A percentile compares a stretch with the other conserved stretches of the same genome.
These are phyloP conservation scores for Heterotis niloticus DNA, from an alignment of 2,113 vertebrate species.

Conservation along the genomic window DNA sequence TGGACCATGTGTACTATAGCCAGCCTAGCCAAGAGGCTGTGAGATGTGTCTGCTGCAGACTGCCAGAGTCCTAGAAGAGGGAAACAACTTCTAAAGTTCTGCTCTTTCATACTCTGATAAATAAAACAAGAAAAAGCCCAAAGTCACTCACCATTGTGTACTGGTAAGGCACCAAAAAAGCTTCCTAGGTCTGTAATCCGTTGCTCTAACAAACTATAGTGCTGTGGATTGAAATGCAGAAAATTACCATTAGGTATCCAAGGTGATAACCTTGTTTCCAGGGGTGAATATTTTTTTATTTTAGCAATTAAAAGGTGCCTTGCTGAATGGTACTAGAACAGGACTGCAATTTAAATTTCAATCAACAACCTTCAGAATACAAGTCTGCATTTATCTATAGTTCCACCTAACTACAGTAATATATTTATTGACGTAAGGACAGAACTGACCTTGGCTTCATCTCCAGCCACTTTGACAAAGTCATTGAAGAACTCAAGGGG, in stretches of 20 bases:
- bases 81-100: background rate
- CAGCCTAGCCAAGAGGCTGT: conserved; percentile 51
- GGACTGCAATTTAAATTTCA: too few species aligned
- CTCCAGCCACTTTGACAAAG: conserved; percentile 61
- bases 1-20: conserved; percentile 63
- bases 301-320: too few species aligned
- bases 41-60: conserved; percentile 55
- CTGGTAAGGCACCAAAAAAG: conserved; percentile 55
- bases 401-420: background rate
- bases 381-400: background rate
- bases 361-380: background rate
- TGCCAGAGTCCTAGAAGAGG: conserved; percentile 55
- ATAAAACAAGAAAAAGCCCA: too few species aligned
- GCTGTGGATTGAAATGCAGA: conserved; percentile 36
- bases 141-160: conserved; percentile 52
- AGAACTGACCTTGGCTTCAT: conserved; percentile 57
- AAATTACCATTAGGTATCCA: background rate
- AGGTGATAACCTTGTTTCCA: too few species aligned
- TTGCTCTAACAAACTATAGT: conserved; percentile 54
- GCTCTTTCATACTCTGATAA: background rate
- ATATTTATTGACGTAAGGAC: background rate
- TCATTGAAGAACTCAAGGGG: conserved; percentile 56
- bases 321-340: too few species aligned
- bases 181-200: conserved; percentile 53
- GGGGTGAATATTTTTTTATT: too few species aligned